A percentile compares a stretch with the other conserved stretches of the same genome.
These are phyloP conservation scores for Anableps anableps DNA, from an alignment of 2,797 vertebrate species.

Conservation along the genomic window DNA sequence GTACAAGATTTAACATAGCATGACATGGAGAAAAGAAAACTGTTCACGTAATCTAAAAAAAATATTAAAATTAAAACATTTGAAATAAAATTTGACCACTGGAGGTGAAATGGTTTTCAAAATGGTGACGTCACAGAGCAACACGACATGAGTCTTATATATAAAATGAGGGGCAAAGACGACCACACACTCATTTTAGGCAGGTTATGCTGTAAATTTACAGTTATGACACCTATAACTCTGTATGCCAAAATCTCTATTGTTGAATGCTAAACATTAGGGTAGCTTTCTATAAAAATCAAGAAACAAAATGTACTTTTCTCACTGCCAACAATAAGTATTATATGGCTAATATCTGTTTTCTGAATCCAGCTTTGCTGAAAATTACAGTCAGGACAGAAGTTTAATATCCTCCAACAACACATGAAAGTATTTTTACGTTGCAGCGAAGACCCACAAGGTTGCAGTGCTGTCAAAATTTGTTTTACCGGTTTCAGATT, in stretches of 20 bases:
- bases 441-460: conserved; percentile 41
- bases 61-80: not conserved
- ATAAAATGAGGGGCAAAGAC: conserved; percentile 50
- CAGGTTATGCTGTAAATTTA: conserved; percentile 86
- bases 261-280: conserved; percentile 73
- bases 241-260: conserved; percentile 75
- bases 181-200: conserved; percentile 79
- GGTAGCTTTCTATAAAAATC: conserved; percentile 74
- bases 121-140: conserved; percentile 73
- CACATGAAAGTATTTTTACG: conserved; percentile 42
- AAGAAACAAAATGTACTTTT: conserved; percentile 24
- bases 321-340: conserved; percentile 77
- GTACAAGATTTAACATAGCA: conserved; percentile 79
- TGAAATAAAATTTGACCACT: conserved; percentile 69
- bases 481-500: not conserved
- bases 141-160: conserved; percentile 69
- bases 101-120: conserved; percentile 55
- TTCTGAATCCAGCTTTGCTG: conserved; percentile 52
- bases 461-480: not conserved
- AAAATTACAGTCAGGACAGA: conserved; percentile 46
- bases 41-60: conserved; percentile 62
- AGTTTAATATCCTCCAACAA: conserved; percentile 54
- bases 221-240: conserved; percentile 82
- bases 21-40: conserved; percentile 62
- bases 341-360: conserved; percentile 86